Conservation (phyloP, 2,113 vertebrate genomes). For the Gracilinanus agilis region DNA sequence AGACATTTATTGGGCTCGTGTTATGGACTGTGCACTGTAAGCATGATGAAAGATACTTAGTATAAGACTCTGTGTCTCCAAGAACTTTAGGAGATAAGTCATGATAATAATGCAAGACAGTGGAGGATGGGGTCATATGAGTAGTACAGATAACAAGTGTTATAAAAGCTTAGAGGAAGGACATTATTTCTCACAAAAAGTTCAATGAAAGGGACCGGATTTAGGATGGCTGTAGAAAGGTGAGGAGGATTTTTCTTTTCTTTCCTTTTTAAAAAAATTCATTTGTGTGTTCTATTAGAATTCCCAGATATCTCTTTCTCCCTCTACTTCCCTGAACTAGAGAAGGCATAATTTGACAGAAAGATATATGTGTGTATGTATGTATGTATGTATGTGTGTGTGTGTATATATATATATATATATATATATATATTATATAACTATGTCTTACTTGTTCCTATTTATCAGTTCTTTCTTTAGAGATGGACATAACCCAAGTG, state of each 20-base stretch:
- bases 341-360: too few species aligned
- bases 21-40: constrained; percentile 21
- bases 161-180: background rate
- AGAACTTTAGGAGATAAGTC: background rate
- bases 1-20: constrained; percentile 21
- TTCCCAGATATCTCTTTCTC: too few species aligned
- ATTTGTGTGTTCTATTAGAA: too few species aligned
- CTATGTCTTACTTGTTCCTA: too few species aligned
- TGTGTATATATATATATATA: too few species aligned
- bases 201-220: background rate
- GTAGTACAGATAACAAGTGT: background rate
- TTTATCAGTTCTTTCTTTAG: too few species aligned
- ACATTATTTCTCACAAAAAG: background rate
- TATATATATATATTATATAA: too few species aligned
- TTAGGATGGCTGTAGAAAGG: background rate
- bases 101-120: background rate
- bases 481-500: too few species aligned
- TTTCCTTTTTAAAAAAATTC: too few species aligned
- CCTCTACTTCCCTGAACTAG: too few species aligned
- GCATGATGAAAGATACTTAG: background rate
- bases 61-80: background rate
- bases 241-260: background rate
- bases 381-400: too few species aligned
- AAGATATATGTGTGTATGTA: too few species aligned
- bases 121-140: background rate